Conservation (phyloP, 2,113 vertebrate genomes). For the Zapus hudsonius region DNA sequence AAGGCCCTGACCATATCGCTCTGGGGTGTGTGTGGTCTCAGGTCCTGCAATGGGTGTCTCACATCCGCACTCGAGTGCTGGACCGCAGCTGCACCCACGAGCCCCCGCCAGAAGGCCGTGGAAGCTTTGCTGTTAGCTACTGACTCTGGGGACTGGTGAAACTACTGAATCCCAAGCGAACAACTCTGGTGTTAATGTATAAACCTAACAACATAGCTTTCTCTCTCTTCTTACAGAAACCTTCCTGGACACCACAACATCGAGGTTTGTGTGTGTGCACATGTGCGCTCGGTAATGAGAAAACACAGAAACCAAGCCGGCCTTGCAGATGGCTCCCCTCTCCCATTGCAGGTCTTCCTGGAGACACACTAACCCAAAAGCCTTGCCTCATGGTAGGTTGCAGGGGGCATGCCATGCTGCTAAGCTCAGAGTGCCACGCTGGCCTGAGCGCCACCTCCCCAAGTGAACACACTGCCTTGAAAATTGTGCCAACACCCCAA, state of each 20-base stretch:
- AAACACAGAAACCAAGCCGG: constrained; percentile 34
- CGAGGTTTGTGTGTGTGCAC: not conserved
- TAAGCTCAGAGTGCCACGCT: constrained; percentile 46
- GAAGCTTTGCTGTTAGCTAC: constrained; percentile 80
- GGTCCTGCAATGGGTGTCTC: not conserved
- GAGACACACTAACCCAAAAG: constrained; percentile 61
- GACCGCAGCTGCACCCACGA: not conserved
- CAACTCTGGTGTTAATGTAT: constrained; percentile 55
- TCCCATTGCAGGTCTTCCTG: constrained; percentile 72
- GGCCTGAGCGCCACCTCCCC: constrained; percentile 47
- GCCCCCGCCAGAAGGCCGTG: constrained; percentile 58
- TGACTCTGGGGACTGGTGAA: constrained; percentile 82
- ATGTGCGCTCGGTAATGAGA: not conserved
- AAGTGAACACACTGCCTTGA: constrained; percentile 60
- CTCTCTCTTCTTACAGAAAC: constrained; percentile 69
- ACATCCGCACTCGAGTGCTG: not conserved
- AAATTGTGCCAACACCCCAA: constrained; percentile 52
- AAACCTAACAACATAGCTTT: constrained; percentile 71
- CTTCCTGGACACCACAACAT: constrained; percentile 49
- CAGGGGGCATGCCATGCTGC: constrained; percentile 35
- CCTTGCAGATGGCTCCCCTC: constrained; percentile 69
- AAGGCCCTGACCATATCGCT: not conserved
- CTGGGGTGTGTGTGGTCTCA: not conserved
- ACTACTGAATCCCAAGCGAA: constrained; percentile 84
- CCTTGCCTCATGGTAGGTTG: constrained; percentile 38